Evolutionary conservation across 2,797 vertebrate genomes (phyloP), one percentile per base, ranked within the genome.

Genomic region (Eulemur rubriventer): DNA sequence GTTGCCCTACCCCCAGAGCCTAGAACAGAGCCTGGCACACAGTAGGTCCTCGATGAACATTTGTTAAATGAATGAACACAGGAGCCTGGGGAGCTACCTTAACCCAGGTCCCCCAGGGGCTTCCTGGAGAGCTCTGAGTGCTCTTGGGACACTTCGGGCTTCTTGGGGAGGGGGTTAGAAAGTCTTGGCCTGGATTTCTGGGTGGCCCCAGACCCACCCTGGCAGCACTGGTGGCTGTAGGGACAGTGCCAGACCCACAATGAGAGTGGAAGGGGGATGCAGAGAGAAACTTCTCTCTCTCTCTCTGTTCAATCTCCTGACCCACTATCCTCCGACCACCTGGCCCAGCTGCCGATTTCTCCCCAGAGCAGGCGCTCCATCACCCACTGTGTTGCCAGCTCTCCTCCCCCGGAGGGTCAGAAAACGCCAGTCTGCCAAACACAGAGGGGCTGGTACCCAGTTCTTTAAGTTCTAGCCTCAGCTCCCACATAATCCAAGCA

Each of bases 211-310:
- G 20, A 52, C 38, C 69, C 0, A 4, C 41, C 22, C 26, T 13
- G 63, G 61, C 5, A 52, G 61, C 5, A 6, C 0, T 4, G 6
- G 11, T 35, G 24, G 48, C 26, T 17, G 4, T 5, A 38, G n/a
- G 13, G 28, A 57, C n/a, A 50, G 17, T 8, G 65, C 72, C 43
- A 20, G 24, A 50, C 2, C 20, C 16, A n/a, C 6, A 61, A 18
- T 30, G 48, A 24, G 6, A 30, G 28, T 4, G 35, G n/a, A 38
- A 33, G 48, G 65, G 16, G 20, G 20, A 46, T 0, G 12, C 2
- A 30, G 17, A 72, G 59, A 67, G 22, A n/a, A 35, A 41, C 13
- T 24, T 18, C 14, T 35, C 41, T 80, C 26, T 80, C 26, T 81
- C 50, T 78, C 38, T 55, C 30, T 41, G 52, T n/a, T 63, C 2